These are phyloP conservation scores for Limnodromus scolopaceus DNA, from an alignment of 2,797 vertebrate species.

Conservation along the genomic window DNA sequence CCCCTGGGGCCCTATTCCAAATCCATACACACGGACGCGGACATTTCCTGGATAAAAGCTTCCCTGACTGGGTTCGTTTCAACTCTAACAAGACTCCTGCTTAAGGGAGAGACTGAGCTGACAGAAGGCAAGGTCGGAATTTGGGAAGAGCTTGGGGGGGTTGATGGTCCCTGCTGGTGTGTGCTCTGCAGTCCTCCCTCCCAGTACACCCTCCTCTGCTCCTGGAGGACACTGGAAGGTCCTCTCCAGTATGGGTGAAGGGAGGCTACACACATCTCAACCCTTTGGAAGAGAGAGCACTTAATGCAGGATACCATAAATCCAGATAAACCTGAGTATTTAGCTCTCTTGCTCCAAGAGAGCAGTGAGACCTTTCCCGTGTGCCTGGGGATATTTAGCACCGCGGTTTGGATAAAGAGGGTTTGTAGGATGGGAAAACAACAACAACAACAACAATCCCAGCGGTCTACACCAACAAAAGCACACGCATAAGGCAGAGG, in stretches of 20 bases:
- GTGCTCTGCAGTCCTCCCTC: not conserved
- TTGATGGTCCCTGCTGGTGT: not conserved
- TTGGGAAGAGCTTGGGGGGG: not conserved
- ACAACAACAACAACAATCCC: not conserved
- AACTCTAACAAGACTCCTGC: not conserved
- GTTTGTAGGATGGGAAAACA: constrained; percentile 2
- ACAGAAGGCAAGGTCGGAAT: not conserved
- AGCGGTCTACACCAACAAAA: not conserved
- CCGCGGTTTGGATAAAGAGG: not conserved
- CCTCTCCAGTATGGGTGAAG: not conserved
- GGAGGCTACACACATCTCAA: not conserved
- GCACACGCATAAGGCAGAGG: not conserved
- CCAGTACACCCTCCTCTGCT: not conserved
- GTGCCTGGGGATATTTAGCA: not conserved
- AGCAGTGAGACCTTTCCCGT: not conserved
- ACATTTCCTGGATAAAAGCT: not conserved
- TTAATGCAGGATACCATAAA: not conserved
- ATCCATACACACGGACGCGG: not conserved
- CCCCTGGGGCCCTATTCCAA: not conserved
- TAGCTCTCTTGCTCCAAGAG: not conserved
- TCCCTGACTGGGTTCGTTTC: not conserved
- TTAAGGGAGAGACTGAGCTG: not conserved
- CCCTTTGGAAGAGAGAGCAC: not conserved
- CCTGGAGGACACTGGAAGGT: not conserved
- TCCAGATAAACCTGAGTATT: not conserved